Evolutionary conservation across 2,888 invertebrate species (phyloP).

Genomic region (Limnephilus auricula): DNA sequence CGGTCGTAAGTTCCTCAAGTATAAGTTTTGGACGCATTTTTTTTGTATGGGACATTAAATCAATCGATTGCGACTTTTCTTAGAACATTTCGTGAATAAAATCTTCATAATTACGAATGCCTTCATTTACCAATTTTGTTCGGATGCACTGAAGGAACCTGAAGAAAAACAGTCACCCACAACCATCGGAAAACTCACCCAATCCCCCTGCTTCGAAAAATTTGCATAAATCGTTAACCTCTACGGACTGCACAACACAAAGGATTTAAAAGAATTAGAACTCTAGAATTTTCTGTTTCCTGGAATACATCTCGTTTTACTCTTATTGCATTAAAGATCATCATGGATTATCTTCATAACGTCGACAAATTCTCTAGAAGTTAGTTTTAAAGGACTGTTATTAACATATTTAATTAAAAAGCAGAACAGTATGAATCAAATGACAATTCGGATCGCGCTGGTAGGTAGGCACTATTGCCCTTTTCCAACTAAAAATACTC

Average conservation of each 20-base stretch:
- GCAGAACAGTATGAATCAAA: neutral
- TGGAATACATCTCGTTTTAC: neutral
- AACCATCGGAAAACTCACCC: neutral
- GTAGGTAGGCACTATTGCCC: neutral
- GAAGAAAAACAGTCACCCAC: neutral
- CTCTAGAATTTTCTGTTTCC: too few species aligned
- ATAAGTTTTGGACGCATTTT: too few species aligned
- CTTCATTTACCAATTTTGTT: neutral
- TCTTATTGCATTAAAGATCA: neutral
- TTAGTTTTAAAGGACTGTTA: too few species aligned
- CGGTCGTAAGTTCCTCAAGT: too few species aligned
- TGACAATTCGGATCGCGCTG: accelerated
- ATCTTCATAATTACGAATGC: neutral
- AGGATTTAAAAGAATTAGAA: too few species aligned
- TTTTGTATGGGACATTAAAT: too few species aligned
- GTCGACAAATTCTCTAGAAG: neutral
- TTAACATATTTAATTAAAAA: neutral
- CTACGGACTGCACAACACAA: neutral
- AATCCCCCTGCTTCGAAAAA: neutral
- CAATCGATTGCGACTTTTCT: too few species aligned
- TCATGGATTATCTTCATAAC: neutral
- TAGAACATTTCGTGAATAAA: neutral
- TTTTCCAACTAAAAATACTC: neutral
- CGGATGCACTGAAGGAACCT: neutral
- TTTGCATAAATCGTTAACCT: neutral